Percentiles rank a stretch among this genome's conserved stretches.
phyloP scores from a whole-genome alignment of 2,797 vertebrate genomes.

The Peromyscus eremicus region DNA sequence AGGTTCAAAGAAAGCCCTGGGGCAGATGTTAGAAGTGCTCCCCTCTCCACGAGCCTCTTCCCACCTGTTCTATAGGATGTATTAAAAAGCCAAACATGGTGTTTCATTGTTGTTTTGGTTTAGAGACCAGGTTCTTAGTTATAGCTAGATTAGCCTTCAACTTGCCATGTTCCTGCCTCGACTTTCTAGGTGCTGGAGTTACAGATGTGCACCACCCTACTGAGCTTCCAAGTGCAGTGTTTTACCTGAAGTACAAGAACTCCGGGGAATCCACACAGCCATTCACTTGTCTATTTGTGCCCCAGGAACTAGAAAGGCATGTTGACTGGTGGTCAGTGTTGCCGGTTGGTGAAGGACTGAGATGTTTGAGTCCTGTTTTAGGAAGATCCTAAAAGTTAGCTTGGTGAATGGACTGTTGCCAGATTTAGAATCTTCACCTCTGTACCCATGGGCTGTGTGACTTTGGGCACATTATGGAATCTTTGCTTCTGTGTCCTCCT shows the following conservation, averaged over 20 bases:
- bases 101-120: not conserved
- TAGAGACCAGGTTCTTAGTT: not conserved
- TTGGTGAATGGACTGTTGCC: constrained; percentile 17
- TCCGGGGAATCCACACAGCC: constrained; percentile 1
- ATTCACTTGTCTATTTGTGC: not conserved
- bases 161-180: not conserved
- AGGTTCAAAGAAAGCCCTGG: constrained; percentile 17
- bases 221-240: not conserved
- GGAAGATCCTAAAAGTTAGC: constrained; percentile 18
- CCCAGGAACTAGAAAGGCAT: not conserved
- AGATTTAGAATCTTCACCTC: constrained; percentile 1
- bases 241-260: constrained; percentile 46
- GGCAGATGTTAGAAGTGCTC: not conserved
- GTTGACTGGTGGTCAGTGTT: not conserved
- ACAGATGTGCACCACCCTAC: too few relatives aligned
- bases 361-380: not conserved
- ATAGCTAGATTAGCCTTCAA: not conserved
- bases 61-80: not conserved
- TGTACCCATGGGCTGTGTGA: not conserved
- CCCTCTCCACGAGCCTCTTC: constrained; percentile 28
- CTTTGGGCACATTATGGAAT: not conserved
- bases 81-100: not conserved
- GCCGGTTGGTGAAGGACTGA: not conserved
- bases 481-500: not conserved
- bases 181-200: not conserved